These are phyloP conservation scores for Pitangus sulphuratus DNA, from an alignment of 2,797 vertebrate genomes.

Conservation along the genomic window DNA sequence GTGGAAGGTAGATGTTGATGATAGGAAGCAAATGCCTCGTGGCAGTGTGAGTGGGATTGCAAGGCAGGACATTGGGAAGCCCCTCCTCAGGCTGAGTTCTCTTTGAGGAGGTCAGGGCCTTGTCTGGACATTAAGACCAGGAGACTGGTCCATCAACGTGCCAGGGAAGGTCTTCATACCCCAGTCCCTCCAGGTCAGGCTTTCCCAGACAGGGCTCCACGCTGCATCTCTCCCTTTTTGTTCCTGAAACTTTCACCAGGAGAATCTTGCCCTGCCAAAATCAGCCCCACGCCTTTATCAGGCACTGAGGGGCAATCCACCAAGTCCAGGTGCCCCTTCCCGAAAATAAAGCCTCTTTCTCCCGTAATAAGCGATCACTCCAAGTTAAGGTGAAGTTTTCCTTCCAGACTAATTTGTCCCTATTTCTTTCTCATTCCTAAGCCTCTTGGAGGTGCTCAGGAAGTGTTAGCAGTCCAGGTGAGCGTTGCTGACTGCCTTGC, in stretches of 20 bases:
- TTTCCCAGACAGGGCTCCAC: background rate
- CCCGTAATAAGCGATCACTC: background rate
- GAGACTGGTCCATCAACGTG: background rate
- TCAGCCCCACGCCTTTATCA: background rate
- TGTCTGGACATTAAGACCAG: background rate
- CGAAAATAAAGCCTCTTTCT: background rate
- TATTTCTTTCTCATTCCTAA: background rate
- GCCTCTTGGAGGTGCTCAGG: background rate
- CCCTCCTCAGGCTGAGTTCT: background rate
- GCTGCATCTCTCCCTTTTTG: background rate
- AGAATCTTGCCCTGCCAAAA: background rate
- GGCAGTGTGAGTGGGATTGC: background rate
- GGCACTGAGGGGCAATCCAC: background rate
- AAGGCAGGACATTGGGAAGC: background rate
- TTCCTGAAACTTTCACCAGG: background rate
- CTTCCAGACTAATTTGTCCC: background rate
- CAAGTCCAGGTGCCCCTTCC: background rate
- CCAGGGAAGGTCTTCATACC: background rate
- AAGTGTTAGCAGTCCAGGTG: background rate
- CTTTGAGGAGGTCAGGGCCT: background rate
- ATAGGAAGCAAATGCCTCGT: rapidly evolving
- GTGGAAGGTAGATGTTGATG: background rate
- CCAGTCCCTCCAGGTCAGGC: background rate
- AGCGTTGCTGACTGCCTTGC: background rate
- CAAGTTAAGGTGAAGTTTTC: background rate